These are phyloP conservation scores for Atrina japonica DNA, from an alignment of 2,888 invertebrate species.

Conservation along the genomic window DNA sequence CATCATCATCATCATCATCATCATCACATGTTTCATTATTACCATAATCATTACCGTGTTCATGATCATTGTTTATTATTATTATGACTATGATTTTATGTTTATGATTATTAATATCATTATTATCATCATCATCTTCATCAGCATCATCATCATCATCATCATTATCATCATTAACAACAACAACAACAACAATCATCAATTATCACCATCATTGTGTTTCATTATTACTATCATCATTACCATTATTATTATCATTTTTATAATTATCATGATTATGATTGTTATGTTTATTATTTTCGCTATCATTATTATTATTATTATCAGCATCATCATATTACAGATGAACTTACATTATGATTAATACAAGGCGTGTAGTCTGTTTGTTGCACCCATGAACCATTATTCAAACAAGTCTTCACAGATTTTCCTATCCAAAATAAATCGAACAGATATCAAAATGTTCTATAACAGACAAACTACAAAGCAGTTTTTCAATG, in stretches of 20 bases:
- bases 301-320: background rate
- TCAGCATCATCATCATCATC: background rate
- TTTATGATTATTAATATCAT: no score
- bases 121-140: no score
- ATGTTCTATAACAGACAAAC: background rate
- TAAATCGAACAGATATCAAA: background rate
- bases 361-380: conserved; percentile 69
- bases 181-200: no score
- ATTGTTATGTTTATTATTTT: background rate
- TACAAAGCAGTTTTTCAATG: background rate
- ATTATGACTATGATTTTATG: no score
- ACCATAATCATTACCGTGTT: no score
- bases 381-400: conserved; percentile 65
- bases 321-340: background rate
- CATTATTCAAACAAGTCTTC: conserved; percentile 65
- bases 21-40: no score
- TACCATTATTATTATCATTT: background rate
- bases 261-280: background rate
- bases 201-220: no score
- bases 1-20: no score
- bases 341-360: conserved; percentile 53
- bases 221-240: no score
- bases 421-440: conserved; percentile 58
- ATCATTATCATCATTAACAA: no score
- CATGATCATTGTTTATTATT: no score